Conservation (phyloP, 2,797 vertebrate genomes). For the Poeciliopsis gracilis region DNA sequence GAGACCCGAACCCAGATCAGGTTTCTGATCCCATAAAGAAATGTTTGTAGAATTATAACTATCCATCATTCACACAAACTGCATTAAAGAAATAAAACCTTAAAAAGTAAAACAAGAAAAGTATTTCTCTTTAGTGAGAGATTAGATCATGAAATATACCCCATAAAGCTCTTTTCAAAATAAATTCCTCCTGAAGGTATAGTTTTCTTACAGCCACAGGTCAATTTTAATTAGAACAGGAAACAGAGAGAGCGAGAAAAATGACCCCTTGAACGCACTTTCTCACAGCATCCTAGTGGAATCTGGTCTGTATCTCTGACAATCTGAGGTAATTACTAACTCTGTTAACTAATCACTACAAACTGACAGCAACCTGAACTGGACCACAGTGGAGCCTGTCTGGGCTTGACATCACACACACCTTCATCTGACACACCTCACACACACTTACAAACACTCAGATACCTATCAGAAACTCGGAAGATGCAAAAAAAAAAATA, state of each 20-base stretch:
- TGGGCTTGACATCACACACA: conserved; percentile 72
- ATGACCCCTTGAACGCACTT: conserved; percentile 54
- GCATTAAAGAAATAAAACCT: neutral
- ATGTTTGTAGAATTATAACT: neutral
- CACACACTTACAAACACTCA: conserved; percentile 21
- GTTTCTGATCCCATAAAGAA: neutral
- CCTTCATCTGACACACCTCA: conserved; percentile 60
- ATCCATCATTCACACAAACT: neutral
- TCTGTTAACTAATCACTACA: conserved; percentile 71
- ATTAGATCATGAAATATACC: neutral
- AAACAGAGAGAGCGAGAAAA: conserved; percentile 16
- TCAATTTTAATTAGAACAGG: conserved; percentile 16
- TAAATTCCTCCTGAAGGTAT: neutral
- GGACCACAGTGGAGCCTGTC: conserved; percentile 69
- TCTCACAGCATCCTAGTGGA: conserved; percentile 68
- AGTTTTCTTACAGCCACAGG: conserved; percentile 13
- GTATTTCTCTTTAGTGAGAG: neutral
- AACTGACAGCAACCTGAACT: conserved; percentile 74
- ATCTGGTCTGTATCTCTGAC: conserved; percentile 67
- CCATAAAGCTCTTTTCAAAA: neutral
- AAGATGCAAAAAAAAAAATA: conserved; percentile 35
- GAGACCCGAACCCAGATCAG: neutral
- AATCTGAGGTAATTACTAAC: conserved; percentile 70
- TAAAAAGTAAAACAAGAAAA: neutral
- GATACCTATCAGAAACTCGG: conserved; percentile 27